Base-by-base conservation (phyloP, 2,113 vertebrate species). In the Prochilodus magdalenae region DNA sequence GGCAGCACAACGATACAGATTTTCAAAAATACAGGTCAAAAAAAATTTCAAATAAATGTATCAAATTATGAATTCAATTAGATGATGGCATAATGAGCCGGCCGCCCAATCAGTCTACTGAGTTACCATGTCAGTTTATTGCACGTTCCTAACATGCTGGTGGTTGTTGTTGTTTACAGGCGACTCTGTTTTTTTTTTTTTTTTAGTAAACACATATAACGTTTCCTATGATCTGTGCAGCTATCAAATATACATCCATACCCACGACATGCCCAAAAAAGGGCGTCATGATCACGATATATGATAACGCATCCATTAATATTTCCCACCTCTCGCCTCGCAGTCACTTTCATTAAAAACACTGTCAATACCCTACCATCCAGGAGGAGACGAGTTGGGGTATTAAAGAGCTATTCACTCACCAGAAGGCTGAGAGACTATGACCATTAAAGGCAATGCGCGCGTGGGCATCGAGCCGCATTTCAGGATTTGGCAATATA, bases 401-500 rank as follows among this genome's bases (percentile, higher is more conserved):
- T 60, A 84, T 74, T 80, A 83, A 83, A 84, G 33, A 74, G 33
- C 62, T 29, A 79, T 78, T n/a, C 75, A 69, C 65, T 77, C 1
- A 26, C 24, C 49, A 27, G 29, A n/a, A 30, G 47, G 49, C 57
- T 53, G 80, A 90, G 88, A 89, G 89, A 87, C 86, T 80, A 80
- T 12, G 86, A 77, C 79, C 86, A 88, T 89, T 86, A 85, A 82
- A 90, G 83, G 86, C 89, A 90, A 85, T 82, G 87, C n/a, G 91
- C 82, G 90, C 88, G 59, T 91, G 86, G n/a, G 90, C 90, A 87
- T 83, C 70, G 78, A 84, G 91, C 86, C 89, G 90, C 87, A 91
- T 88, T 93, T 92, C 91, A 90, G 85, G 83, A 90, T 82, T 88
- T 92, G 91, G 90, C 90, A 92, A 87, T 86, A 88, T 75, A 88